Conservation (phyloP, 2,113 vertebrate genomes). For the Hypocryptadius cinnamomeus region DNA sequence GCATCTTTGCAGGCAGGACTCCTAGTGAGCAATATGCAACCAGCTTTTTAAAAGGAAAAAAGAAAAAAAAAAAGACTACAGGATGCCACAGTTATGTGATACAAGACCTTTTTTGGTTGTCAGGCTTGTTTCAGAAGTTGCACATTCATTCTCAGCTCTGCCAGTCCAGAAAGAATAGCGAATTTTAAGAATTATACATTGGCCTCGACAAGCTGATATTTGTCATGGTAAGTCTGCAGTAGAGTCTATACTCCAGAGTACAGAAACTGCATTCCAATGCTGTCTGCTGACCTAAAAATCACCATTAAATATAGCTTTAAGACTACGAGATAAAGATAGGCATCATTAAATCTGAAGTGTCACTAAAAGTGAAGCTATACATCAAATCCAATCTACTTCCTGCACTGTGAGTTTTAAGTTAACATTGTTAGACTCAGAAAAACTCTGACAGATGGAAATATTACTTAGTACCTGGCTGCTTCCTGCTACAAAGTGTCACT, state of each 20-base stretch:
- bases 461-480: neutral
- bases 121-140: no score
- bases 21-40: neutral
- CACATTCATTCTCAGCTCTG: neutral
- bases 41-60: neutral
- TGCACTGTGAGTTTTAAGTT: neutral
- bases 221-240: neutral
- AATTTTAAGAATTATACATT: neutral
- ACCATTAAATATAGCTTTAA: neutral
- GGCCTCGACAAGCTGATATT: neutral
- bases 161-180: neutral
- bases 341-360: neutral
- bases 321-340: neutral
- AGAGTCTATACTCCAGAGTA: neutral
- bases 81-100: slow-evolving; percentile 12
- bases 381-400: neutral
- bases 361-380: neutral
- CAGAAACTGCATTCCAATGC: neutral
- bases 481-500: neutral
- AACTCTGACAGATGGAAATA: neutral
- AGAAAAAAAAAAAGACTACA: neutral
- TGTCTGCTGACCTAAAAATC: neutral
- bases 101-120: slow-evolving; percentile 37
- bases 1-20: neutral
- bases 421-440: neutral